Percentiles rank a stretch among this genome's conserved stretches.
Evolutionary conservation across 2,113 vertebrate species (phyloP).

Genomic region (Pachyramphus minor): DNA sequence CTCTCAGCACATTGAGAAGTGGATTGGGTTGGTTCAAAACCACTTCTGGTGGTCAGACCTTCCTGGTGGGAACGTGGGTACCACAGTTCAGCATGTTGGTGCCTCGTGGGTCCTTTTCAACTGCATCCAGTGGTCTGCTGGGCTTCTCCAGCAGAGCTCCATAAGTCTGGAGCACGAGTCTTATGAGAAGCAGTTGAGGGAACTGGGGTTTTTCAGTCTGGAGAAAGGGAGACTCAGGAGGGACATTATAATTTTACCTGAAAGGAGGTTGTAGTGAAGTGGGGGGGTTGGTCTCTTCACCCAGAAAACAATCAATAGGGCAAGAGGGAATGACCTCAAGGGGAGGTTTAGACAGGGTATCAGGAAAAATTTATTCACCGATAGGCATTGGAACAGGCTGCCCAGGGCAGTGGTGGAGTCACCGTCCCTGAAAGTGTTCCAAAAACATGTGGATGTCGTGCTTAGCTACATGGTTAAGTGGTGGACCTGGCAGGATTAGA

Average conservation of each 20-base stretch:
- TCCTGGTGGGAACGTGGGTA: background rate
- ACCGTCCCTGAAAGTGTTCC: fast-evolving
- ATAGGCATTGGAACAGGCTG: background rate
- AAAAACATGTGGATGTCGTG: background rate
- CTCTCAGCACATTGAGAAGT: background rate
- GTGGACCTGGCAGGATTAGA: background rate
- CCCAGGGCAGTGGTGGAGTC: background rate
- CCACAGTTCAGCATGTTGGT: fast-evolving
- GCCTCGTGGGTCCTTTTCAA: background rate
- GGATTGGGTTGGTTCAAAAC: background rate
- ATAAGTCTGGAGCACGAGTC: background rate
- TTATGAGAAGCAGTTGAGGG: background rate
- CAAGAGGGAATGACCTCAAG: background rate
- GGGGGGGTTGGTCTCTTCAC: background rate
- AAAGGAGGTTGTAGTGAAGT: background rate
- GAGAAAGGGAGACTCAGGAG: background rate
- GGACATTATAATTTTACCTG: fast-evolving
- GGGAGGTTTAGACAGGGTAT: background rate
- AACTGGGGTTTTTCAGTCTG: background rate
- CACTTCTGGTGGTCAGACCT: background rate
- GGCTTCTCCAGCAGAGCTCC: background rate
- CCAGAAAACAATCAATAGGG: background rate
- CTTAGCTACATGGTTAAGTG: background rate
- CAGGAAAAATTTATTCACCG: background rate
- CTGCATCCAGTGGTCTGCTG: background rate